Percentiles rank a stretch among this genome's conserved stretches.
Evolutionary conservation across 2,888 invertebrate species (phyloP).

Genomic region (Pristionchus arcanus): DNA sequence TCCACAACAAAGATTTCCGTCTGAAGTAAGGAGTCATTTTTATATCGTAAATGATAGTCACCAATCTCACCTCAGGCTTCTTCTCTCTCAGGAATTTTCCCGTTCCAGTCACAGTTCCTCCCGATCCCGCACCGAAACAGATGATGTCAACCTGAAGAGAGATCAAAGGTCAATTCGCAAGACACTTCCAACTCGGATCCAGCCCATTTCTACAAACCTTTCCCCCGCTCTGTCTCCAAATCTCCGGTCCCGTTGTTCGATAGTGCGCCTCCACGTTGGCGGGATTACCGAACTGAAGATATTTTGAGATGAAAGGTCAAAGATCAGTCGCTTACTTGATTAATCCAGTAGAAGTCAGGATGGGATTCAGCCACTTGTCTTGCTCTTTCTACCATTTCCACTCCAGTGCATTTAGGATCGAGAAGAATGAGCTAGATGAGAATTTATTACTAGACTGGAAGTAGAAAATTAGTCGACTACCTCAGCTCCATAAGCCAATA

Average conservation of each 20-base stretch:
- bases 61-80: conserved; percentile 60
- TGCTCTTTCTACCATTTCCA: conserved; percentile 12
- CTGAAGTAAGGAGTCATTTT: conserved; percentile 24
- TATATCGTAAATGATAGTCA: no score
- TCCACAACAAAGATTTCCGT: conserved; percentile 62
- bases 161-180: background rate
- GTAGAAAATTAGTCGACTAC: background rate
- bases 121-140: conserved; percentile 74
- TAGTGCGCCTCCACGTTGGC: conserved; percentile 76
- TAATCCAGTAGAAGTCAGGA: conserved; percentile 53
- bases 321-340: background rate
- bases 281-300: conserved; percentile 72
- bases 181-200: background rate
- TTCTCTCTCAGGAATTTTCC: conserved; percentile 63
- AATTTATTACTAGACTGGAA: background rate
- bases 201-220: conserved; percentile 59
- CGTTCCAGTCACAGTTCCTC: conserved; percentile 71
- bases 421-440: conserved; percentile 37
- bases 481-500: conserved; percentile 70
- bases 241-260: conserved; percentile 76
- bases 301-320: background rate
- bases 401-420: conserved; percentile 27
- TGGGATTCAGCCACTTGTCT: background rate
- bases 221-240: conserved; percentile 76
- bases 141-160: conserved; percentile 70